phyloP scores from a whole-genome alignment of 2,888 invertebrate species.

The Danaus chrysippus region DNA sequence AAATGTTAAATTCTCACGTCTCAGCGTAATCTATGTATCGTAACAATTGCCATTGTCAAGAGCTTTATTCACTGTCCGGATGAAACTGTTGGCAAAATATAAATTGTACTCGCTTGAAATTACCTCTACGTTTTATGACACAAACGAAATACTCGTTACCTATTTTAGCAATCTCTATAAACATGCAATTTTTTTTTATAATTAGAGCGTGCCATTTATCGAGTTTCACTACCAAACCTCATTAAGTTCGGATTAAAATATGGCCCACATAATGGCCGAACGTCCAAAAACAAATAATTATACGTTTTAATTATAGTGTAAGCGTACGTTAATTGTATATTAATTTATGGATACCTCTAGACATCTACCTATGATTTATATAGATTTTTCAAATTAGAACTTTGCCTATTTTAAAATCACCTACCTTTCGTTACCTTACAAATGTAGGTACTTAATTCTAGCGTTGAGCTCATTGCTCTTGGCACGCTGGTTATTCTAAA shows the following conservation, averaged over 20 bases:
- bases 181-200: constrained; percentile 3
- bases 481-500: constrained; percentile 27
- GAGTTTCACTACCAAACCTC: neutral
- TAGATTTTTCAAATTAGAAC: too few relatives aligned
- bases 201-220: constrained; percentile 3
- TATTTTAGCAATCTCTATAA: constrained; percentile 33
- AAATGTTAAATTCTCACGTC: neutral
- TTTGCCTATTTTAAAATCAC: neutral
- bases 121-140: constrained; percentile 63
- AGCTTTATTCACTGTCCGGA: constrained; percentile 54
- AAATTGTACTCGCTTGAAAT: constrained; percentile 63
- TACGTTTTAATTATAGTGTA: neutral
- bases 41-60: constrained; percentile 45
- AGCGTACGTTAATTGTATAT: neutral
- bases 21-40: constrained; percentile 3
- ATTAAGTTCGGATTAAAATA: neutral
- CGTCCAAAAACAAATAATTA: neutral
- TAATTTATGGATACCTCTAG: too few relatives aligned
- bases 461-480: constrained; percentile 24
- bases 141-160: constrained; percentile 52
- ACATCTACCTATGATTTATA: too few relatives aligned
- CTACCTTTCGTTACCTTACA: neutral
- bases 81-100: constrained; percentile 56
- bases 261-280: neutral
- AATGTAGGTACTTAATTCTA: constrained; percentile 14